Evolutionary conservation across 2,797 vertebrate genomes (phyloP).

Genomic region (Botia kubotai): DNA sequence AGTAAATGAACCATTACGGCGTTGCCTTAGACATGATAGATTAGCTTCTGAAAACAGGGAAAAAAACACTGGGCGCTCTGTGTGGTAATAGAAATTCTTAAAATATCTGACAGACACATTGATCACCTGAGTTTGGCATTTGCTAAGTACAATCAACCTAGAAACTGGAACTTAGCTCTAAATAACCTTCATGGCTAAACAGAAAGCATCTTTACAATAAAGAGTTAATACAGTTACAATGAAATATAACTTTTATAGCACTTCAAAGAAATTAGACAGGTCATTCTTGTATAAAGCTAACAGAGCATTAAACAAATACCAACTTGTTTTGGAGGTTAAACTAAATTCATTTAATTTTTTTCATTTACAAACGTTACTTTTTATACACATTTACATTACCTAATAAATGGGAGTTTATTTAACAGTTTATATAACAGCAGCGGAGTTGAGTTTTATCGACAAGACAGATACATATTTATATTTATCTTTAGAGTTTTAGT

Average conservation of each 20-base stretch:
- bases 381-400: too few species aligned
- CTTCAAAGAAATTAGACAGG: background rate
- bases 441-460: too few species aligned
- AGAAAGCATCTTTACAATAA: background rate
- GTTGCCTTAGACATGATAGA: slow-evolving; percentile 60
- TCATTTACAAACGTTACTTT: too few species aligned
- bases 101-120: slow-evolving; percentile 41
- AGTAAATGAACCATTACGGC: slow-evolving; percentile 60
- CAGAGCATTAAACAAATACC: too few species aligned
- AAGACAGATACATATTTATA: too few species aligned
- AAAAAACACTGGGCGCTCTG: slow-evolving; percentile 43
- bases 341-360: background rate
- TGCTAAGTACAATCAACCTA: slow-evolving; percentile 7
- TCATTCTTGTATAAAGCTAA: background rate
- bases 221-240: background rate
- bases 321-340: background rate
- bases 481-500: too few species aligned
- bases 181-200: background rate
- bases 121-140: slow-evolving; percentile 13
- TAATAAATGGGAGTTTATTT: too few species aligned
- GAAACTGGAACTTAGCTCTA: slow-evolving; percentile 19
- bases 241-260: background rate
- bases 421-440: too few species aligned
- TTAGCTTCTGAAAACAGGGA: slow-evolving; percentile 60
- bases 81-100: slow-evolving; percentile 37